These are phyloP conservation scores for Zaprionus bogoriensis DNA, from an alignment of 2,888 invertebrate genomes.

Conservation along the genomic window DNA sequence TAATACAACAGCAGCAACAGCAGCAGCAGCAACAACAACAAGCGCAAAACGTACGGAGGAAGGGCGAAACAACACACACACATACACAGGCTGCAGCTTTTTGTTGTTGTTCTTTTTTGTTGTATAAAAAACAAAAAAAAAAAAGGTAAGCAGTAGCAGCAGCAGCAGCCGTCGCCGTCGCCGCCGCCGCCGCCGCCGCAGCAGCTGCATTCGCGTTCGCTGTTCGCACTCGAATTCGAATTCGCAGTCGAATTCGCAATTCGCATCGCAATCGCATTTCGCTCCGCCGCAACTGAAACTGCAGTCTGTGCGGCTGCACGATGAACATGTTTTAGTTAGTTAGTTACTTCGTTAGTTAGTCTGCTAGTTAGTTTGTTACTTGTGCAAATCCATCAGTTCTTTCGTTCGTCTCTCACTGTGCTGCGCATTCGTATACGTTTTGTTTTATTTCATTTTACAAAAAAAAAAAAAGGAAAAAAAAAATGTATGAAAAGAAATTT, in stretches of 20 bases:
- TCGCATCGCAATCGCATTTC: constrained; percentile 25
- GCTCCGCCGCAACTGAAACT: constrained; percentile 23
- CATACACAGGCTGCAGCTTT: constrained; percentile 13
- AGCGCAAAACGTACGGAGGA: not conserved
- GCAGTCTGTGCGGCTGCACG: constrained; percentile 33
- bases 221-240: constrained; percentile 3
- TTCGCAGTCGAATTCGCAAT: constrained; percentile 14
- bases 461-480: too few species aligned
- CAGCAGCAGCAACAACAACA: not conserved
- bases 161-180: constrained; percentile 27
- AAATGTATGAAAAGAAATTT: constrained; percentile 55
- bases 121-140: constrained; percentile 15
- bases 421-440: constrained; percentile 24
- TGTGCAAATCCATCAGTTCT: constrained; percentile 41
- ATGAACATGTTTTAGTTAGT: constrained; percentile 50
- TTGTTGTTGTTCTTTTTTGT: constrained; percentile 16
- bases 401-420: constrained; percentile 15
- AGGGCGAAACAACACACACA: constrained; percentile 8
- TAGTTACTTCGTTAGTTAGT: too few species aligned
- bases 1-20: constrained; percentile 21
- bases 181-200: constrained; percentile 17
- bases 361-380: constrained; percentile 54
- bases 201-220: constrained; percentile 3
- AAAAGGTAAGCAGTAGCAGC: constrained; percentile 57
- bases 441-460: constrained; percentile 21